A percentile compares a stretch with the other conserved stretches of the same genome.
Conservation (phyloP, 2,113 vertebrate species). For the Urocynchramus pylzowi region DNA sequence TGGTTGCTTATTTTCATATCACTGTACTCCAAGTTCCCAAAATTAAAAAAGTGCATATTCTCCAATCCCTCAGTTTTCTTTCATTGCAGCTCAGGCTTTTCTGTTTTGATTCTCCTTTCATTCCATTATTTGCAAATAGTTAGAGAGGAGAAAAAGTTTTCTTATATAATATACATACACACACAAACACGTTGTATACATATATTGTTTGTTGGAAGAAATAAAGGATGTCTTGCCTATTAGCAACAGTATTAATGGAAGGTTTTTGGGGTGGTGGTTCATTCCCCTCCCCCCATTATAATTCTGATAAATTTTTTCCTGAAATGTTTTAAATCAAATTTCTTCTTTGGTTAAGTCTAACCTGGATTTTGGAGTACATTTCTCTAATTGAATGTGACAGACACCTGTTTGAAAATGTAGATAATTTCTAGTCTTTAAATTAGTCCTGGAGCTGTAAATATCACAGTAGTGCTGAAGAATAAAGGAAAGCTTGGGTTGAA, state of each 20-base stretch:
- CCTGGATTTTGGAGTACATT: background rate
- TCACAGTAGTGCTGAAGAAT: background rate
- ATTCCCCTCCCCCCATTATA: rapidly evolving
- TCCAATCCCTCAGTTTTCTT: background rate
- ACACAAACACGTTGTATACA: background rate
- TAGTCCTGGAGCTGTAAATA: background rate
- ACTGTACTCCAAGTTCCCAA: background rate
- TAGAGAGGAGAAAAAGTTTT: background rate
- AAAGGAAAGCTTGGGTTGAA: background rate
- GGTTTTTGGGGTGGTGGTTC: background rate
- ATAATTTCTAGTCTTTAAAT: background rate
- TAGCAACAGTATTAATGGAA: background rate
- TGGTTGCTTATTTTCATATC: background rate
- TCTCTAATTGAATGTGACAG: background rate
- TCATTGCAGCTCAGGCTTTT: background rate
- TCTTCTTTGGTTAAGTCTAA: background rate
- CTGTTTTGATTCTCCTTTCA: background rate
- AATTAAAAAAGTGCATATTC: background rate
- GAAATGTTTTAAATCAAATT: background rate
- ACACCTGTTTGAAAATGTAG: background rate
- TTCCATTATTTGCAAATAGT: background rate
- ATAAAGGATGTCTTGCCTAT: background rate
- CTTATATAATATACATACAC: background rate
- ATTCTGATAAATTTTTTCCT: background rate
- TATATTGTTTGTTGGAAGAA: background rate